These are phyloP conservation scores for Eretmocerus hayati DNA, from an alignment of 2,888 invertebrate species.

Conservation along the genomic window DNA sequence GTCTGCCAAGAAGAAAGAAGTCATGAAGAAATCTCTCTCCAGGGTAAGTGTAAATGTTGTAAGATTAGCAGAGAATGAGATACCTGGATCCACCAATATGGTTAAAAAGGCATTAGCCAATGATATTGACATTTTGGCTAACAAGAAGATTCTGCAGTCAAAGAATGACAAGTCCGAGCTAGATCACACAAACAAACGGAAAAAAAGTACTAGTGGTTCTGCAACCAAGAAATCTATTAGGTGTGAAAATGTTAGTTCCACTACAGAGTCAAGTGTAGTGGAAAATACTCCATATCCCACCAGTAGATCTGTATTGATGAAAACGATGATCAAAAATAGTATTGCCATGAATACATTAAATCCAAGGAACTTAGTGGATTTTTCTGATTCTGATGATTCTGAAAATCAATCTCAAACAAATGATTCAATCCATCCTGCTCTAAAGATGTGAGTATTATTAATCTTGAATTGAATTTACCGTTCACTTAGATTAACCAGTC, in stretches of 20 bases:
- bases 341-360: constrained; percentile 11
- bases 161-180: not conserved
- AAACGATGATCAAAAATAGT: constrained; percentile 25
- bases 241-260: constrained; percentile 1
- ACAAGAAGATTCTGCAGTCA: not conserved
- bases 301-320: constrained; percentile 29
- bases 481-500: too few relatives aligned
- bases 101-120: not conserved
- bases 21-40: not conserved
- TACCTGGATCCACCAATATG: not conserved
- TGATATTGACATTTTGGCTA: not conserved
- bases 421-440: not conserved
- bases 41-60: not conserved
- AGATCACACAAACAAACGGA: not conserved
- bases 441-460: constrained; percentile 17
- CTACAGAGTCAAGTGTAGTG: constrained; percentile 23
- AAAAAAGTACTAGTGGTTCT: not conserved
- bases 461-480: too few relatives aligned
- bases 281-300: constrained; percentile 33
- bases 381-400: constrained; percentile 10
- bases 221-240: not conserved
- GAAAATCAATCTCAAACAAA: constrained; percentile 3
- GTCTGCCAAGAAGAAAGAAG: constrained; percentile 9
- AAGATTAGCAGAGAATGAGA: not conserved
- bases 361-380: constrained; percentile 8